Evolutionary conservation across 1,140 invertebrate genomes (phyloP).

Genomic region (Drosophila repleta): DNA sequence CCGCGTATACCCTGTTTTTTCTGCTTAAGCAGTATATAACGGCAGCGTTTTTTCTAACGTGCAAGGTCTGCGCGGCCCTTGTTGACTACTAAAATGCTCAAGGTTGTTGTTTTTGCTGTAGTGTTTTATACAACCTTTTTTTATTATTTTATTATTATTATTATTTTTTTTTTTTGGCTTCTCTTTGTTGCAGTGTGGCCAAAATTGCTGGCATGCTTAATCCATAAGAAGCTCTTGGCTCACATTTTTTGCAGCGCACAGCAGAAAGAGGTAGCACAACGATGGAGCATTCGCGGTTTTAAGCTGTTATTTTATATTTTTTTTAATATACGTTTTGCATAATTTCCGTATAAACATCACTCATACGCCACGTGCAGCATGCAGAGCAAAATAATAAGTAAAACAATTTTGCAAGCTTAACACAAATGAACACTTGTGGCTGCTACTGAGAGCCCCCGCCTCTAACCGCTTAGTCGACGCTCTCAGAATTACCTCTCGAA

Average conservation of each 20-base stretch:
- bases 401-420: slow-evolving; percentile 78
- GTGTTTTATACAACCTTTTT: slow-evolving; percentile 1
- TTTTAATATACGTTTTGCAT: slow-evolving; percentile 78
- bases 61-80: slow-evolving; percentile 46
- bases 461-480: background rate
- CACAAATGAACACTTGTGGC: slow-evolving; percentile 70
- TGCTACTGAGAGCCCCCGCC: background rate
- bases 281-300: slow-evolving; percentile 21
- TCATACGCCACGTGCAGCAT: slow-evolving; percentile 73
- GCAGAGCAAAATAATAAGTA: slow-evolving; percentile 67
- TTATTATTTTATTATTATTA: background rate
- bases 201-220: slow-evolving; percentile 80
- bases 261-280: slow-evolving; percentile 21
- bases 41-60: background rate
- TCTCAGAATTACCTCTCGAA: background rate
- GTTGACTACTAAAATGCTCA: slow-evolving; percentile 69
- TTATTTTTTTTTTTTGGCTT: slow-evolving; percentile 23
- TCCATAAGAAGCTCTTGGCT: slow-evolving; percentile 80
- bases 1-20: too few species aligned
- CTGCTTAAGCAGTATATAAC: too few species aligned
- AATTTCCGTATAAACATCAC: slow-evolving; percentile 80
- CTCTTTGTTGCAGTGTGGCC: slow-evolving; percentile 36
- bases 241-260: slow-evolving; percentile 66
- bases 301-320: slow-evolving; percentile 11
- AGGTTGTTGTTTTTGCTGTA: slow-evolving; percentile 24